Base-by-base conservation (phyloP, 2,797 vertebrate species). In the Pyrocephalus nanus region DNA sequence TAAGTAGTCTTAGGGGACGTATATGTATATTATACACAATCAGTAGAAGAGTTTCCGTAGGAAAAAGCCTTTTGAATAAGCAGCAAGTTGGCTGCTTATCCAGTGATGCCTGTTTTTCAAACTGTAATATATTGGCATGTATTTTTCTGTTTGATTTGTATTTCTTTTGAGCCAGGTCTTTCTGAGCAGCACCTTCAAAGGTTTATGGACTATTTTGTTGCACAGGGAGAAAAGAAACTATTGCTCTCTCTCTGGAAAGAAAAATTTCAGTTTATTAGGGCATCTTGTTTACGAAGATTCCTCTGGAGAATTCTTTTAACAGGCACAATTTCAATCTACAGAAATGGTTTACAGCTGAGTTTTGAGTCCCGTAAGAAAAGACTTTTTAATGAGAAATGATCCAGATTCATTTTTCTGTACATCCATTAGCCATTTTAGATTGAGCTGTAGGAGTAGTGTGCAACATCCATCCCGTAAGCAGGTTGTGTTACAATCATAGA, bases 1-100 rank as follows among this genome's bases (percentile, higher is more conserved):
- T 92, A 86, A 91, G 67, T 82, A 66, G 90, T 96, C 96, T 91
- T 92, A 72, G 38, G 82, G 92, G 90, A 96, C 48, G 62, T 85
- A 17, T 82, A 70, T 88, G 86, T 83, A 8, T 92, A 71, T 88
- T 94, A 79, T 61, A 78, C 75, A 86, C 45, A 91, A 75, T 77
- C 66, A 72, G 40, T 70, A 82, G 58, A 94, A 83, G 43, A 76
- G 54, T 92, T 93, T 91, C 50, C 58, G 30, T 86, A 83, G 76
- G 80, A 89, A 93, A 82, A 95, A 94, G 15, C 25, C 60, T 85
- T 96, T 95, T 77, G 64, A 93, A 53, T 73, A 88, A 88, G 86
- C 42, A 79, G 23, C 40, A 54, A 84, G 71, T 84, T 88, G 90
- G 36, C 74, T 70, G 53, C 45, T 91, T 93, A 88, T 80, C 47